A percentile compares a stretch with the other conserved stretches of the same genome.
These are phyloP conservation scores for Lamproptera curius DNA, from an alignment of 2,888 invertebrate species.

Conservation along the genomic window DNA sequence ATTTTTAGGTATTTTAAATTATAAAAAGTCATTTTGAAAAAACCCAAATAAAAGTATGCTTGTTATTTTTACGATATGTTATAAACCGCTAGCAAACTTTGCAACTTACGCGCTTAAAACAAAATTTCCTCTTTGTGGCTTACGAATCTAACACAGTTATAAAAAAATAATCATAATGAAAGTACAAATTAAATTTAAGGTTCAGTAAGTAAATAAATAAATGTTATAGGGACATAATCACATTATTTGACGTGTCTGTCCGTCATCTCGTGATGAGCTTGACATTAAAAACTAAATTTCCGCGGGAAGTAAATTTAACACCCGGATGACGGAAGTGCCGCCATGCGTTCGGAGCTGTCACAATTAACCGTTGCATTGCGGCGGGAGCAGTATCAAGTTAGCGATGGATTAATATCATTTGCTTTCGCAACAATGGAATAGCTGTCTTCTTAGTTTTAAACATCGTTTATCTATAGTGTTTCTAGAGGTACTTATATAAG, in stretches of 20 bases:
- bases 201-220: too few species aligned
- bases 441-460: neutral
- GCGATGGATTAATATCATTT: neutral
- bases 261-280: constrained; percentile 25
- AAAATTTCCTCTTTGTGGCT: too few species aligned
- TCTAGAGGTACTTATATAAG: neutral
- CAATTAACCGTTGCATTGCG: constrained; percentile 23
- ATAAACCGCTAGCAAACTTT: too few species aligned
- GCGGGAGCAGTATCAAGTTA: neutral
- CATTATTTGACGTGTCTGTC: constrained; percentile 12
- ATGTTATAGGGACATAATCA: too few species aligned
- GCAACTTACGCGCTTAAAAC: too few species aligned
- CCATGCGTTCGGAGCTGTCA: constrained; percentile 22
- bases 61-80: too few species aligned
- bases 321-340: constrained; percentile 28
- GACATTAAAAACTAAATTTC: constrained; percentile 33
- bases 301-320: constrained; percentile 40
- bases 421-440: neutral
- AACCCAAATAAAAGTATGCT: too few species aligned
- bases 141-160: too few species aligned
- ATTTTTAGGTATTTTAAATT: too few species aligned
- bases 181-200: too few species aligned
- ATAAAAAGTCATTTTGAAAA: too few species aligned
- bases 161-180: too few species aligned
- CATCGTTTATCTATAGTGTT: neutral